phyloP scores from a whole-genome alignment of 2,113 vertebrate genomes.

The Brachyistius frenatus region DNA sequence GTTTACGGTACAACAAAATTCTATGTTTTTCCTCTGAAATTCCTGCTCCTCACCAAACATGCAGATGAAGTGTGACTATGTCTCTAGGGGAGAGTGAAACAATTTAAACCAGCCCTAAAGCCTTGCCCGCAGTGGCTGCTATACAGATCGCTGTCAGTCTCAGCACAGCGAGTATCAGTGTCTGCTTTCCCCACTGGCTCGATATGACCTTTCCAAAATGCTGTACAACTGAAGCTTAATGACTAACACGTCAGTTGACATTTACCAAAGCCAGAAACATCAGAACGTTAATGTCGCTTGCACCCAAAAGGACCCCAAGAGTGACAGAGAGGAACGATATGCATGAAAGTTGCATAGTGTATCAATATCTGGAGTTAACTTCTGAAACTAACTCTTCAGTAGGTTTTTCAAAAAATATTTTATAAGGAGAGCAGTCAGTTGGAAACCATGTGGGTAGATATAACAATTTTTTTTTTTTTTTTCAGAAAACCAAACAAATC shows the following conservation, averaged over 20 bases:
- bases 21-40: not conserved
- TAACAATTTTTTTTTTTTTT: too few species aligned
- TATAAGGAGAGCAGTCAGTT: not conserved
- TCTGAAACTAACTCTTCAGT: not conserved
- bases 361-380: not conserved
- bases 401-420: not conserved
- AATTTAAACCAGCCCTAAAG: conserved; percentile 29
- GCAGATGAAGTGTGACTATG: not conserved
- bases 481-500: conserved; percentile 9
- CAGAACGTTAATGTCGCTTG: conserved; percentile 61
- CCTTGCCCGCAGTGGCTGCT: conserved; percentile 3
- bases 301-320: conserved; percentile 31
- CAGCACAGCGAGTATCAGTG: conserved; percentile 47
- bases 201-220: conserved; percentile 80
- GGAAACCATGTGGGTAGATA: not conserved
- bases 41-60: conserved; percentile 1
- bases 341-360: not conserved
- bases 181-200: conserved; percentile 63
- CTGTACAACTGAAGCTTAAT: conserved; percentile 73
- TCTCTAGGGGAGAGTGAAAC: conserved; percentile 19
- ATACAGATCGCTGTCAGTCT: conserved; percentile 23
- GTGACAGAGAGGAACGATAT: not conserved
- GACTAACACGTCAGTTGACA: conserved; percentile 80
- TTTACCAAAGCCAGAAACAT: conserved; percentile 76
- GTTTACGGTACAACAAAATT: not conserved